These are phyloP conservation scores for Colletes collaris DNA, from an alignment of 2,888 invertebrate genomes.

Conservation along the genomic window DNA sequence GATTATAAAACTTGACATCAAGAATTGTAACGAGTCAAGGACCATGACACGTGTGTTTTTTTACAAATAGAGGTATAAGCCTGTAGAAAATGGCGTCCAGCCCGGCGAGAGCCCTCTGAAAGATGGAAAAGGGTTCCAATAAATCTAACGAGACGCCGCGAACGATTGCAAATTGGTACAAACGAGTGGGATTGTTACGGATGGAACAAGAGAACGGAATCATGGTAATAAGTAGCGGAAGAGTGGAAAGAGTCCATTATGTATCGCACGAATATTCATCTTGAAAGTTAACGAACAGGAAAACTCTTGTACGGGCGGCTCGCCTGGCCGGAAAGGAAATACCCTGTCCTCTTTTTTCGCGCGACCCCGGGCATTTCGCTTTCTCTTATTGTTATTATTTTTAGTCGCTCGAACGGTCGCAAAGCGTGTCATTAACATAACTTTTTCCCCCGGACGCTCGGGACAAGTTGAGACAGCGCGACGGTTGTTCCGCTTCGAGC, in stretches of 20 bases:
- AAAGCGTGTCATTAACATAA: constrained; percentile 61
- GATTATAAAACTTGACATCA: no score
- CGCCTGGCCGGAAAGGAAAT: no score
- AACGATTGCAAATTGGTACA: constrained; percentile 60
- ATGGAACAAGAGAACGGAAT: not conserved
- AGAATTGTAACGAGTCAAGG: no score
- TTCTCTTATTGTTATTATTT: not conserved
- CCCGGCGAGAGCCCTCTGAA: no score
- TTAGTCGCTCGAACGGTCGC: constrained; percentile 38
- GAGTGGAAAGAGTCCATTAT: constrained; percentile 43
- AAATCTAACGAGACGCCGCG: no score
- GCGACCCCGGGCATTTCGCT: not conserved
- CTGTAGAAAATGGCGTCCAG: no score
- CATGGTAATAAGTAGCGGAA: constrained; percentile 33
- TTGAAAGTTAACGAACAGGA: constrained; percentile 67
- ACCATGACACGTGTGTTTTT: no score
- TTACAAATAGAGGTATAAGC: no score
- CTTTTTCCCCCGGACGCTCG: constrained; percentile 35
- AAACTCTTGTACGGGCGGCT: constrained; percentile 40
- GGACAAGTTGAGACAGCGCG: constrained; percentile 15
- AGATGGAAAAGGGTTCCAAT: no score
- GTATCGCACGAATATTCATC: constrained; percentile 64
- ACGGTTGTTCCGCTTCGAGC: not conserved
- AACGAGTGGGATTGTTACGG: constrained; percentile 59
- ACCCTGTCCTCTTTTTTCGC: no score